Conservation (phyloP, 1,140 invertebrate species). For the Habropoda laboriosa region DNA sequence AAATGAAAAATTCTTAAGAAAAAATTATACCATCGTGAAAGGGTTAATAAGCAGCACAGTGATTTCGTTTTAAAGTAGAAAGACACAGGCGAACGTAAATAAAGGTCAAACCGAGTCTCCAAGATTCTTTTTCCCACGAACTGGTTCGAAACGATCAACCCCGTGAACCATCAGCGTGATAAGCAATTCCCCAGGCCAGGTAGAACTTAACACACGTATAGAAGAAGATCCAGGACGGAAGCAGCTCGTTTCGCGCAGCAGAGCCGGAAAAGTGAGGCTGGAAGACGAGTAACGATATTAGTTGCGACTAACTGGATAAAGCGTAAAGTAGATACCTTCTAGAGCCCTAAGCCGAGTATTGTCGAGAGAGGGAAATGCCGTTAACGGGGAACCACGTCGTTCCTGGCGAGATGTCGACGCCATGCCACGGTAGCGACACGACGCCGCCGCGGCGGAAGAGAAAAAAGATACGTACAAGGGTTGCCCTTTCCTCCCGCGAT, state of each 20-base stretch:
- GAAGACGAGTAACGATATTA: constrained; percentile 68
- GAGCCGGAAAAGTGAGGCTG: constrained; percentile 26
- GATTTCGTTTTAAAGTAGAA: too few species aligned
- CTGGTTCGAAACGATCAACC: too few species aligned
- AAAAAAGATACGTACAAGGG: constrained; percentile 73
- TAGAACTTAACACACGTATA: too few species aligned
- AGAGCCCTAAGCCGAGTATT: constrained; percentile 61
- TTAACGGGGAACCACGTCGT: constrained; percentile 56
- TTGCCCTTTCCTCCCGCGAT: constrained; percentile 70
- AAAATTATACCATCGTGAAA: too few species aligned
- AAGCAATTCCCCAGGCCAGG: not conserved
- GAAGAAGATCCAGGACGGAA: not conserved
- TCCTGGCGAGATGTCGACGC: constrained; percentile 26
- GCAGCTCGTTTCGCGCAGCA: not conserved
- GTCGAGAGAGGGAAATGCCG: constrained; percentile 60
- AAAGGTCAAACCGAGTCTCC: too few species aligned
- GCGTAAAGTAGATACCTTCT: constrained; percentile 62
- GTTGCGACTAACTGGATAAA: constrained; percentile 70
- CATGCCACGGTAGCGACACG: constrained; percentile 17
- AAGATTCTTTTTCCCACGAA: too few species aligned
- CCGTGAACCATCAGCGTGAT: not conserved
- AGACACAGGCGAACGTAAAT: too few species aligned
- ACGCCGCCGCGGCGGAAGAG: constrained; percentile 40
- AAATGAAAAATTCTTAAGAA: too few species aligned
- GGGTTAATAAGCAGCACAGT: too few species aligned